These are phyloP conservation scores for Panthera leo DNA, from an alignment of 2,113 vertebrate species.

Conservation along the genomic window DNA sequence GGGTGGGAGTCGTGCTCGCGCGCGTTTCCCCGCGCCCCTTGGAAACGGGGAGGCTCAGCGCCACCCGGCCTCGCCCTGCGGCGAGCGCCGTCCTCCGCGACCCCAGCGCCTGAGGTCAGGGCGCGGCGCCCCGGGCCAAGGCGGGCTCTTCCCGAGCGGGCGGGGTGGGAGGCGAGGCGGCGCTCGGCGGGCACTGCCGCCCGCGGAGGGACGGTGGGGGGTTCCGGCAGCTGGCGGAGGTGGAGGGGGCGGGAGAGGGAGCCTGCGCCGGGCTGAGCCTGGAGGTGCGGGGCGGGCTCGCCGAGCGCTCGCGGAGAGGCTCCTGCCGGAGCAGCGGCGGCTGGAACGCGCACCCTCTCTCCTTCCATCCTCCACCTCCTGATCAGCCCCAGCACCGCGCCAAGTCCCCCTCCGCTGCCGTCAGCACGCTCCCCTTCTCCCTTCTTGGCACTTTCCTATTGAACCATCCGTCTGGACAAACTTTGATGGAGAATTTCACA, in stretches of 20 bases:
- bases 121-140: slow-evolving; percentile 47
- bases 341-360: slow-evolving; percentile 26
- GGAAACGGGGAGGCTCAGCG: rapidly evolving
- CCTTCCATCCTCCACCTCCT: not conserved
- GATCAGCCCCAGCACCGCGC: not conserved
- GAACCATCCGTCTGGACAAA: slow-evolving; percentile 83
- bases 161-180: not conserved
- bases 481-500: slow-evolving; percentile 98
- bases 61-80: not conserved
- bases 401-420: slow-evolving; percentile 54
- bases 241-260: not conserved
- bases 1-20: slow-evolving; percentile 45
- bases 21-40: not conserved
- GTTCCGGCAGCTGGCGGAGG: not conserved
- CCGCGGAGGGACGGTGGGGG: not conserved
- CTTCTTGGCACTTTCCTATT: slow-evolving; percentile 81
- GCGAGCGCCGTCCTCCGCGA: not conserved
- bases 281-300: slow-evolving; percentile 46
- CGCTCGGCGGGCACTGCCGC: not conserved
- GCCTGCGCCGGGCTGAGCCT: slow-evolving; percentile 21
- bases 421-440: slow-evolving; percentile 49
- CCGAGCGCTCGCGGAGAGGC: slow-evolving; percentile 60
- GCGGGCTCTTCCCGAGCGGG: not conserved
- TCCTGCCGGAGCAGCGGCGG: slow-evolving; percentile 5
- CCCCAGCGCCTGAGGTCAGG: slow-evolving; percentile 54